Evolutionary conservation across 2,888 invertebrate species (phyloP), one percentile per base, ranked within the genome.

Genomic region (Theristus sp.): DNA sequence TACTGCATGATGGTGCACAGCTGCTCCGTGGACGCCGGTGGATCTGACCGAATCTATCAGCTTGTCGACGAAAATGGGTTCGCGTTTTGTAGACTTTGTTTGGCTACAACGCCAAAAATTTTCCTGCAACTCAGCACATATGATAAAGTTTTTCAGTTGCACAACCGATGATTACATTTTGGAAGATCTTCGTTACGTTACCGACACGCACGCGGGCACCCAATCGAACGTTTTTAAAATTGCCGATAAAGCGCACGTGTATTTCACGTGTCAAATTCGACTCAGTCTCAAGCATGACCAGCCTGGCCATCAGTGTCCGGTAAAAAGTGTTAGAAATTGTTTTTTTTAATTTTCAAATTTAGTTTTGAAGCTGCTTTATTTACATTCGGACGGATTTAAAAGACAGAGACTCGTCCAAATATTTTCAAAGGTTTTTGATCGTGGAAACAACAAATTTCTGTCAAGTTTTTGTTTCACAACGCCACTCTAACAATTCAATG

Each of bases 1-100:
- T 62, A 62, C 56, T 62, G 62, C 56, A 62, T 62, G 62, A 17
- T 56, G 20, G 46, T 62, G 22, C 59, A 59, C 57, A 60, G 58
- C 49, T 62, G 62, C 52, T 54, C 31, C 17, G 62, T 62, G 29
- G 62, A 62, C 27, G 62, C 60, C 38, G 62, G 62, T 2, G 53
- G 52, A 1, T 17, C 56, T n/a, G 24, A 54, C 28, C 10, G 31
- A 1, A 2, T 25, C 1, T 56, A 59, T 30, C 38, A 58, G 26
- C 24, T 58, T 13, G 47, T 61, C 20, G 61, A 61, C 25, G 22
- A 46, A 2, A 26, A 58, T 3, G 61, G 61, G 61, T 61, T 46
- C 6, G 27, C 22, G 10, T 10, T 6, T 20, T 49, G 6, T 3
- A 17, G 3, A 20, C 20, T 20, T 49, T 49, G n/a, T n/a, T n/a